These are phyloP conservation scores for Cryptotermes secundus DNA, from an alignment of 1,140 invertebrate species.

Conservation along the genomic window DNA sequence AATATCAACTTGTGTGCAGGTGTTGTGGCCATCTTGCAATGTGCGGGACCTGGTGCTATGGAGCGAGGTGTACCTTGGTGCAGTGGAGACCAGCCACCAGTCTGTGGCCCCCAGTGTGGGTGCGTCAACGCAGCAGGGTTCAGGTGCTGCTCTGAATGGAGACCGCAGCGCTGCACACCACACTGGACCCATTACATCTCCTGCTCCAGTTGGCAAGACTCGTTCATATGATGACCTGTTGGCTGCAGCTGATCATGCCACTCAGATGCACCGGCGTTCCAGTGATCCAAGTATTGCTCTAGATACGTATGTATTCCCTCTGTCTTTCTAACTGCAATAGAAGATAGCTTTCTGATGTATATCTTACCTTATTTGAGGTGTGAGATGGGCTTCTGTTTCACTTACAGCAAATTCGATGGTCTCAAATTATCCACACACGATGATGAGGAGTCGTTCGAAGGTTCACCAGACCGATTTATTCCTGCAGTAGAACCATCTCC, in stretches of 20 bases:
- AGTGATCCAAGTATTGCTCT: slow-evolving; percentile 80
- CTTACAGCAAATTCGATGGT: neutral
- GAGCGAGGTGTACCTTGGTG: slow-evolving; percentile 80
- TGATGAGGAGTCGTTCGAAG: neutral
- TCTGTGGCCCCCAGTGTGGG: neutral
- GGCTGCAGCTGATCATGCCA: slow-evolving; percentile 63
- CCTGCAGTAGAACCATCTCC: neutral
- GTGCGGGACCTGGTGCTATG: slow-evolving; percentile 80
- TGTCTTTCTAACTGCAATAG: neutral
- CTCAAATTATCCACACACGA: neutral
- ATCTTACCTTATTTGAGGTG: neutral
- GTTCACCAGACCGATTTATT: neutral
- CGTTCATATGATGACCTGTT: slow-evolving; percentile 77
- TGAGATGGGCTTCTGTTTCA: neutral
- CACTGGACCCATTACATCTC: slow-evolving; percentile 36
- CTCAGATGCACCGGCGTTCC: slow-evolving; percentile 63
- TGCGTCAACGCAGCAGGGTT: slow-evolving; percentile 23
- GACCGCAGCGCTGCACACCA: neutral
- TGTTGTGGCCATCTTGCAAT: slow-evolving; percentile 82
- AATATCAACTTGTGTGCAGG: slow-evolving; percentile 51
- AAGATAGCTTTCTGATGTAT: too few species aligned
- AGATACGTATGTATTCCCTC: slow-evolving; percentile 46
- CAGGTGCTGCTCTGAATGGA: slow-evolving; percentile 9
- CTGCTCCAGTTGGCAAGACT: slow-evolving; percentile 56
- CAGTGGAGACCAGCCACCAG: slow-evolving; percentile 36